Conservation (phyloP, 2,888 invertebrate species). For the Trimorus sp. region DNA sequence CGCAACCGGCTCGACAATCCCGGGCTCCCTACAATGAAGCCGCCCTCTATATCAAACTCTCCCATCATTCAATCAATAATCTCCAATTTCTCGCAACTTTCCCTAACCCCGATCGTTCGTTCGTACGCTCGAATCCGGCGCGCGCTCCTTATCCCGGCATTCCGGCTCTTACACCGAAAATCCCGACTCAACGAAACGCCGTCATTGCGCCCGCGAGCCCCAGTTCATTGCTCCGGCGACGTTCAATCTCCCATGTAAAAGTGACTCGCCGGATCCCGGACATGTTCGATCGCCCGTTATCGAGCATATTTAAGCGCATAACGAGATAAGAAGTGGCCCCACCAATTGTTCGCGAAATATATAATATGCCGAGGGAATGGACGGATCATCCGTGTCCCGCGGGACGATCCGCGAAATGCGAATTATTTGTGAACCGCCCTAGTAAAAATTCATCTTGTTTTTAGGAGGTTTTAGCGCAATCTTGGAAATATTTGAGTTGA, state of each 20-base stretch:
- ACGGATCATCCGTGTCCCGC: too few species aligned
- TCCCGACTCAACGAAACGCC: constrained; percentile 53
- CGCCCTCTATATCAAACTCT: constrained; percentile 61
- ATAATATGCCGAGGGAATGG: too few species aligned
- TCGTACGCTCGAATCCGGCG: constrained; percentile 50
- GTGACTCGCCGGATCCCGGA: constrained; percentile 34
- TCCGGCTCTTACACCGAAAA: constrained; percentile 58
- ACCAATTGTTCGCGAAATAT: too few species aligned
- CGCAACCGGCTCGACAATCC: constrained; percentile 46
- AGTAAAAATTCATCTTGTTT: too few species aligned
- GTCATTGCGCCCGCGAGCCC: constrained; percentile 40
- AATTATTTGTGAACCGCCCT: too few species aligned
- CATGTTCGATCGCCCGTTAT: constrained; percentile 34
- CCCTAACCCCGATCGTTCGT: constrained; percentile 56
- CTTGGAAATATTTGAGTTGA: too few species aligned
- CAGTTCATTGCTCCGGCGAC: constrained; percentile 48
- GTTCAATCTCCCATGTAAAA: constrained; percentile 51
- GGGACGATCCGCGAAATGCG: too few species aligned
- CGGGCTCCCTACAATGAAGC: constrained; percentile 53
- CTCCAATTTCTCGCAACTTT: constrained; percentile 64
- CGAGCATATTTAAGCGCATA: constrained; percentile 31
- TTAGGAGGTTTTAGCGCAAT: too few species aligned
- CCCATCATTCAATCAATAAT: constrained; percentile 64
- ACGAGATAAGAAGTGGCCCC: constrained; percentile 24
- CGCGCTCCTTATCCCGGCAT: constrained; percentile 55